These are phyloP conservation scores for Lasioglossum morio DNA, from an alignment of 2,888 invertebrate species.

Conservation along the genomic window DNA sequence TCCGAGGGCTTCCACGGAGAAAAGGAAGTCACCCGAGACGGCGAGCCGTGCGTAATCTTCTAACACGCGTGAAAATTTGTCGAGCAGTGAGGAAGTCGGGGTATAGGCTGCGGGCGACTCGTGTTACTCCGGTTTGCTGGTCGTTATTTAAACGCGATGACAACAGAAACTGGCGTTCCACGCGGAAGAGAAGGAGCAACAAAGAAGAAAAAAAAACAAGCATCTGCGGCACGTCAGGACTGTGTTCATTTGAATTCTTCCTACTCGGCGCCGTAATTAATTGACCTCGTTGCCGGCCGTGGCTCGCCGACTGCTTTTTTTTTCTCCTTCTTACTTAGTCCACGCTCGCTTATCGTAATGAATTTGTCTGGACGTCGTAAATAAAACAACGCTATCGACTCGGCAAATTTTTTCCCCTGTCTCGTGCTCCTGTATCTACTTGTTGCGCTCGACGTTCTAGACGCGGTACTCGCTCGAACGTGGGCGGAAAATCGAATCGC, in stretches of 20 bases:
- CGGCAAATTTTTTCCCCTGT: constrained; percentile 13
- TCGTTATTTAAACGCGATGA: no score
- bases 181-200: no score
- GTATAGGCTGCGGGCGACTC: background rate
- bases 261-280: constrained; percentile 58
- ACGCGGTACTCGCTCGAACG: background rate
- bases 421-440: no score
- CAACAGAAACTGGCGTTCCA: no score
- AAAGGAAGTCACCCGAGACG: background rate
- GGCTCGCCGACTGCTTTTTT: constrained; percentile 41
- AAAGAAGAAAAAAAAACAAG: no score
- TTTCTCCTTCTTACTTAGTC: constrained; percentile 21
- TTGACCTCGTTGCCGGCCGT: constrained; percentile 53
- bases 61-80: constrained; percentile 29
- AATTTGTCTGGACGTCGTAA: constrained; percentile 48
- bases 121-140: background rate
- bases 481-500: background rate
- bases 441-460: background rate
- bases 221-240: no score
- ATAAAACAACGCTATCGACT: constrained; percentile 29
- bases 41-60: constrained; percentile 30
- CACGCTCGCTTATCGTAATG: constrained; percentile 49
- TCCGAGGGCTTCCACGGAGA: background rate
- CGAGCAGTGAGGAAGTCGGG: background rate
- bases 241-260: constrained; percentile 50